Evolutionary conservation across 2,113 vertebrate genomes (phyloP), one percentile per base, ranked within the genome.

Genomic region (Jaculus jaculus): DNA sequence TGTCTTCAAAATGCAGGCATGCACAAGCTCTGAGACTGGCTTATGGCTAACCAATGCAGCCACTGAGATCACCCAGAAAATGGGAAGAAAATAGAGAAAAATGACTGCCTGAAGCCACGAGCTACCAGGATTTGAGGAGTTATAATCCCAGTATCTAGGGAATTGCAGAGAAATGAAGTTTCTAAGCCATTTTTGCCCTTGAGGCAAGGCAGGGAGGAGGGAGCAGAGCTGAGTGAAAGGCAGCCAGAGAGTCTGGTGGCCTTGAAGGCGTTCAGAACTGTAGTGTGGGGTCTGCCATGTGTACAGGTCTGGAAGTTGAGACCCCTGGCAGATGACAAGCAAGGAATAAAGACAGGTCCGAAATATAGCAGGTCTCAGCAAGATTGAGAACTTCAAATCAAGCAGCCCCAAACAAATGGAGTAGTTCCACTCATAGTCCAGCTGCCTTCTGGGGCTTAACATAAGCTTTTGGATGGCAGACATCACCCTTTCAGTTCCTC

Each of bases 61-160:
- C 4, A 34, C 51, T 58, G 34, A 91, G 13, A 89, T 26, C 28
- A 80, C 51, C 9, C n/a, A 75, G 80, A 63, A 88, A 92, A 82
- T 83, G 74, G 86, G 66, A 60, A n/a, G 79, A 54, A 77, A 66
- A 84, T 72, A 34, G 7, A 47, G n/a, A 72, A 75, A 91, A 89
- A 79, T 24, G 47, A 81, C 78, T 85, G 63, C 69, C 58, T 18
- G 39, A 90, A 88, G 71, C 42, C 23, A 87, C 30, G 39, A 24
- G 42, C 66, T 84, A 82, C 63, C 54, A 73, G 37, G 32, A 86
- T 87, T 93, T 58, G 81, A 86, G 72, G 5, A 91, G 37, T 63
- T 78, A 78, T 92, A 58, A 65, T 88, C n/a, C 23, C 54, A 83
- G 87, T 37, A 37, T 69, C 37, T 66, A 92, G 60, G 73, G 78